Evolutionary conservation across 2,888 invertebrate species (phyloP), one percentile per base, ranked within the genome.

Genomic region (Apeira syringaria): DNA sequence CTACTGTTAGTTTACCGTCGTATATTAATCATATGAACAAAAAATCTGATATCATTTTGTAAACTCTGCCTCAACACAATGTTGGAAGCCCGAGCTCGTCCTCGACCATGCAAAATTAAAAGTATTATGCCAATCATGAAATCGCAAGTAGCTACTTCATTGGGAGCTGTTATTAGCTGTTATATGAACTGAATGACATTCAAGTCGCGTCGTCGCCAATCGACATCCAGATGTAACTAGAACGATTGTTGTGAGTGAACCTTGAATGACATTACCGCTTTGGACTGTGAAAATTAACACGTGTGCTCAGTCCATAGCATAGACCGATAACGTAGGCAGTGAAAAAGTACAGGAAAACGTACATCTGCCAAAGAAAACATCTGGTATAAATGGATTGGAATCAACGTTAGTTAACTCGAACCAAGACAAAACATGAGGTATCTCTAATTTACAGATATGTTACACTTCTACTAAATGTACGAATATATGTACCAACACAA

Each of bases 251-350:
- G n/a, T n/a, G 9, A 15, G 50, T 41, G 50, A 64, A 67, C 73
- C 75, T 76, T 78, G 75, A 58, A 50, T 61, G 59, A 61, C 66
- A 66, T 71, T 64, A 62, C 63, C 59, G 59, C 58, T 58, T 61
- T 64, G 53, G 60, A 68, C 63, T 73, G 68, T 73, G 67, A 73
- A 75, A 78, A 80, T 80, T 79, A 75, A 64, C 79, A 72, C 66
- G 61, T 67, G 61, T 56, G 43, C 32, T 5, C 7, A 5, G 7
- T 15, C 46, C 45, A 44, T 44, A 39, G 25, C 7, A 9, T 24
- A 24, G 9, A 39, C 27, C 25, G 45, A 56, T 64, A 69, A 68
- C 66, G 63, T 59, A 47, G 47, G 62, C 58, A 48, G 47, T 50
- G 26, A 37, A 32, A 44, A 31, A 32, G 38, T 42, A 37, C 30